Percentiles rank a stretch among this genome's conserved stretches.
These are phyloP conservation scores for Erythrolamprus reginae DNA, from an alignment of 2,113 vertebrate genomes.

Conservation along the genomic window DNA sequence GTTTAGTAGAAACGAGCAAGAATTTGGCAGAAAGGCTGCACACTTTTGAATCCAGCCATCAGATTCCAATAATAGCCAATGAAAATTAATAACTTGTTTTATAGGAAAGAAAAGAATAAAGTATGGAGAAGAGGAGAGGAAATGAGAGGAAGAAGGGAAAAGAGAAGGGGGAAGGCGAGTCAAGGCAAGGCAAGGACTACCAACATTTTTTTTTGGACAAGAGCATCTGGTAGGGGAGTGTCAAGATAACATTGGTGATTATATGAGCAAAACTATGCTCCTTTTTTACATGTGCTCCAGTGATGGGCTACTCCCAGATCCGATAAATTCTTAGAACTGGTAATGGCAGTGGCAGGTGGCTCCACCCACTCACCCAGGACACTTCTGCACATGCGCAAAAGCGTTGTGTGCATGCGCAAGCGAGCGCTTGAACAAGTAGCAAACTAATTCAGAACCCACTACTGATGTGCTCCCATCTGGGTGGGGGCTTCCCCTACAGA, in stretches of 20 bases:
- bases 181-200: neutral
- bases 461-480: neutral
- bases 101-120: neutral
- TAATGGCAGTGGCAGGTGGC: no score
- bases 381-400: no score
- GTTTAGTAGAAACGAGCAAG: neutral
- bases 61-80: neutral
- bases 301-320: no score
- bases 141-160: no score
- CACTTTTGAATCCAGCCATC: neutral
- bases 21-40: neutral
- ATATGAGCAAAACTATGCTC: neutral
- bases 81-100: neutral
- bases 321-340: no score
- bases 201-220: neutral
- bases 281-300: neutral
- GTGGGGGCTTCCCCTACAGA: neutral
- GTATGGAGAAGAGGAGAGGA: no score
- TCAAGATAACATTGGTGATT: neutral
- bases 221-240: neutral
- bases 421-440: no score
- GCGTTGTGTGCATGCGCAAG: no score
- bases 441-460: no score
- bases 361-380: no score
- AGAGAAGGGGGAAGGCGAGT: rapidly evolving